phyloP scores from a whole-genome alignment of 2,797 vertebrate genomes.

The Hybognathus amarus region DNA sequence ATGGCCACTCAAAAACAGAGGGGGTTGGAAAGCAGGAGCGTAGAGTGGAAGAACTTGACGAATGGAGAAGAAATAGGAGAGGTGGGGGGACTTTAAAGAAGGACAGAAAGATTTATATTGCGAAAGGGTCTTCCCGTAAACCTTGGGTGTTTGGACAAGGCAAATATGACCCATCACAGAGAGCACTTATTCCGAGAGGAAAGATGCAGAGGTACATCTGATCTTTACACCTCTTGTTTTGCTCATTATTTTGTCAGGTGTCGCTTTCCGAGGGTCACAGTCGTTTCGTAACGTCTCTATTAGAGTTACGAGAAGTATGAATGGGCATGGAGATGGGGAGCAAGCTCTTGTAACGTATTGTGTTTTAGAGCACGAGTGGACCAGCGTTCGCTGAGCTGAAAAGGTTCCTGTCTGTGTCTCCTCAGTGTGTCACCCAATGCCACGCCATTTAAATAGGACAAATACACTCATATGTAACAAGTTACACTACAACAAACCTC shows the following conservation, averaged over 20 bases:
- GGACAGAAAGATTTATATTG: conserved; percentile 57
- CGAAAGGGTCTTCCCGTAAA: conserved; percentile 47
- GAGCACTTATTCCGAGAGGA: conserved; percentile 59
- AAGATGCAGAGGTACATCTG: conserved; percentile 58
- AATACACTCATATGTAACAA: conserved; percentile 1
- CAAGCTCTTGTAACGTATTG: conserved; percentile 43
- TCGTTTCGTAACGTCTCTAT: conserved; percentile 63
- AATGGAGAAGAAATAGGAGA: conserved; percentile 68
- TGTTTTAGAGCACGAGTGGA: conserved; percentile 21
- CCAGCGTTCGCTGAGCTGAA: conserved; percentile 40
- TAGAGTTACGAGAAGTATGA: conserved; percentile 69
- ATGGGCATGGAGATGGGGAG: neutral
- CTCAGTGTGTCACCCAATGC: conserved; percentile 4
- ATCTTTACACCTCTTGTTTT: conserved; percentile 59
- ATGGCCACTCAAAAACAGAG: conserved; percentile 65
- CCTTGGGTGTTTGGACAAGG: conserved; percentile 63
- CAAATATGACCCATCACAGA: conserved; percentile 61
- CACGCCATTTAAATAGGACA: neutral
- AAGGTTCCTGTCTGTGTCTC: conserved; percentile 43
- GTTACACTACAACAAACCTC: neutral
- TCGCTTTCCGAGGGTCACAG: conserved; percentile 65
- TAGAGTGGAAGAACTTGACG: conserved; percentile 77
- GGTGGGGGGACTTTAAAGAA: conserved; percentile 70
- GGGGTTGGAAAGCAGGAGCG: conserved; percentile 66
- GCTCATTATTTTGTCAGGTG: conserved; percentile 51